Evolutionary conservation across 2,113 vertebrate species (phyloP), one percentile per base, ranked within the genome.

Genomic region (Ploceus nigricollis): DNA sequence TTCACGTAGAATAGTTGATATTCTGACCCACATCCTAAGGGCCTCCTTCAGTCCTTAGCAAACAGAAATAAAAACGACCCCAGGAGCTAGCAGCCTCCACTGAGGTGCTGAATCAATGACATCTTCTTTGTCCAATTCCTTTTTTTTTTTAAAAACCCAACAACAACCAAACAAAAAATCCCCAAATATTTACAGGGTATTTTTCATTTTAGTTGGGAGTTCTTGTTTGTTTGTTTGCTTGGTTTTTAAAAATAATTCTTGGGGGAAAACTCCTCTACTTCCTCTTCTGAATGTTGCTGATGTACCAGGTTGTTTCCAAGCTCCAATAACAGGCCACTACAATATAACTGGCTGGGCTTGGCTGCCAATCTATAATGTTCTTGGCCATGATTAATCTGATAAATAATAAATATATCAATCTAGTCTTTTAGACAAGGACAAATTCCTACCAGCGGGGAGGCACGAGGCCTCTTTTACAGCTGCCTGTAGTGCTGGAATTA

Each of bases 321-420:
- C 89, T 92, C 83, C 83, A 96, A 78, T 96, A 93, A 97, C 90
- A 97, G 95, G 70, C 87, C 92, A 95, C 75, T 95, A 84, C 80
- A 81, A 96, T 96, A 95, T 98, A 91, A 94, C 98, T 89, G 96
- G 97, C 98, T 97, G 97, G 97, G 98, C 96, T 94, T 89, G 95
- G 97, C 98, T 98, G 98, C 98, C 98, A 98, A 98, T 98, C 99
- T 98, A 93, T 98, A 98, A 98, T 98, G 98, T 99, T 98, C 98
- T 98, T 94, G 96, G 98, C 98, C 98, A 98, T 99, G 99, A 99
- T 99, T 99, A 99, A 99, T 99, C 99, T 99, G 99, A 99, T 99
- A 99, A 99, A 99, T 99, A 99, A 99, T 99, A 99, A 99, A 99
- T 99, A 99, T 99, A 99, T 99, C 99, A 99, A 99, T 99, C 99